Conservation (phyloP, 2,113 vertebrate species). For the Ictalurus punctatus region DNA sequence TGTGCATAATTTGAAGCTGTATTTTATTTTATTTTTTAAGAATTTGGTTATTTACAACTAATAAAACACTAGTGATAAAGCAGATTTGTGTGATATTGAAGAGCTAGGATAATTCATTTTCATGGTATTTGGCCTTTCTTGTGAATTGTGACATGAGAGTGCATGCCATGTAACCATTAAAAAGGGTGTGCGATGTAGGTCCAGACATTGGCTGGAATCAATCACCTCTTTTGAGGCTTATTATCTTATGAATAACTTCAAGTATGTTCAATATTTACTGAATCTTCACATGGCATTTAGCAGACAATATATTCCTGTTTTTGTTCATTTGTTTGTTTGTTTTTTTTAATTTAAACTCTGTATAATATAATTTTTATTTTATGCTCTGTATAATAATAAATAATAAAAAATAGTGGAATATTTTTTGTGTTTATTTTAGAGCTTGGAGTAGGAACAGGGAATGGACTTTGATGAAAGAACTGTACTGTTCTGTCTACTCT, state of each 20-base stretch:
- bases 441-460: background rate
- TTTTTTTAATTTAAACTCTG: background rate
- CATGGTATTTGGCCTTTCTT: background rate
- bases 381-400: background rate
- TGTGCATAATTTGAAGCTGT: background rate
- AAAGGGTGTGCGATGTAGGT: background rate
- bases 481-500: slow-evolving; percentile 8
- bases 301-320: background rate
- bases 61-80: slow-evolving; percentile 1
- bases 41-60: slow-evolving; percentile 26
- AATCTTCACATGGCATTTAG: background rate
- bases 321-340: background rate
- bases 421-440: slow-evolving; percentile 9
- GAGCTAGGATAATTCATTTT: background rate
- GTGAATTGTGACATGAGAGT: background rate
- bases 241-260: background rate
- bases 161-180: background rate
- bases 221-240: background rate
- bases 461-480: slow-evolving; percentile 37
- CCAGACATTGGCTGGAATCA: background rate
- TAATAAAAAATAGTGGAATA: background rate
- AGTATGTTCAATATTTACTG: background rate
- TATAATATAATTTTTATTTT: background rate
- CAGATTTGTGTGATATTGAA: background rate
- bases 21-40: background rate